Percentiles rank a stretch among this genome's conserved stretches.
Evolutionary conservation across 2,797 vertebrate species (phyloP).

Genomic region (Antrozous pallidus): DNA sequence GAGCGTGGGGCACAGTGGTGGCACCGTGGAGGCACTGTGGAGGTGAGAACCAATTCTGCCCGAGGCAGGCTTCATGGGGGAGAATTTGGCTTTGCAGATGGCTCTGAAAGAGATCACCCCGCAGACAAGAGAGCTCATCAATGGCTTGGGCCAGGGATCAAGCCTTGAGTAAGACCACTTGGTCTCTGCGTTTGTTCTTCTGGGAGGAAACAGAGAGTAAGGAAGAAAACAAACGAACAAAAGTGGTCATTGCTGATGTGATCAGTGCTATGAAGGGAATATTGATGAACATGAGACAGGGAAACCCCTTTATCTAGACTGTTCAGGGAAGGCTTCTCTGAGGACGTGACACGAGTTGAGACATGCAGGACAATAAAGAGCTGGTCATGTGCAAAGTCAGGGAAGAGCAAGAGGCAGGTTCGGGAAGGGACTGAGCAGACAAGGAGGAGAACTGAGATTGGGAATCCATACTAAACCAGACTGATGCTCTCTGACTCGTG

Average conservation of each 20-base stretch:
- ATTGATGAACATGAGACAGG: not conserved
- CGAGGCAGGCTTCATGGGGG: not conserved
- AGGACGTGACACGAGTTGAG: not conserved
- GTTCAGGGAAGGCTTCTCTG: not conserved
- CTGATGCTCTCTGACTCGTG: not conserved
- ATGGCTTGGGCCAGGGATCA: not conserved
- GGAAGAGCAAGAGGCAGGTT: not conserved
- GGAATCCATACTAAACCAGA: not conserved
- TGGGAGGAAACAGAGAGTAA: not conserved
- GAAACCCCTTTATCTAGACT: not conserved
- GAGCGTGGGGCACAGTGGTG: rapidly evolving
- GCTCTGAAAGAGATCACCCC: not conserved
- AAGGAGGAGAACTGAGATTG: not conserved
- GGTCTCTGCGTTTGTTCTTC: not conserved
- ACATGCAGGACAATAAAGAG: not conserved
- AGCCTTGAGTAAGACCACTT: not conserved
- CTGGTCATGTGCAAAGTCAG: not conserved
- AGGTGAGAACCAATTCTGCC: not conserved
- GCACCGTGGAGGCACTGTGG: rapidly evolving
- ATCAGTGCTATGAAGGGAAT: not conserved
- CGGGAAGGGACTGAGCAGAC: too few relatives aligned
- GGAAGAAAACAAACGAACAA: not conserved
- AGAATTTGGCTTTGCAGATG: not conserved
- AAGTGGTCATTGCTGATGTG: not conserved
- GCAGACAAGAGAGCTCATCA: not conserved